These are phyloP conservation scores for Ctenicera cuprea DNA, from an alignment of 2,888 invertebrate species.

Conservation along the genomic window DNA sequence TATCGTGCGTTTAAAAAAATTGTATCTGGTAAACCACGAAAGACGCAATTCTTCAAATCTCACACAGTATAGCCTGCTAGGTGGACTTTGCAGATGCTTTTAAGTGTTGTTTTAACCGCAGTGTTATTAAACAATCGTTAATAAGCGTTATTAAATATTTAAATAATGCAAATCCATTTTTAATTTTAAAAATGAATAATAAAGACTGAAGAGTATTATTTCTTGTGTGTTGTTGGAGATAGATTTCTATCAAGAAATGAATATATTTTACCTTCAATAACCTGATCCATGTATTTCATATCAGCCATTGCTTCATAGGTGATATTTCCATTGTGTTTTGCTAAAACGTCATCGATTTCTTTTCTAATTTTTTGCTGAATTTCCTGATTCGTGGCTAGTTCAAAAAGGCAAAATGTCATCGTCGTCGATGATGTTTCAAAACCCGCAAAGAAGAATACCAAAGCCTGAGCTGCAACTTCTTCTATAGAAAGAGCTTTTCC, in stretches of 20 bases:
- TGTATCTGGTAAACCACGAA: too few relatives aligned
- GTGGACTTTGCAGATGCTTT: too few relatives aligned
- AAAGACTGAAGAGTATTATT: too few relatives aligned
- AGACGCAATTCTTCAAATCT: too few relatives aligned
- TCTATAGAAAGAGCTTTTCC: constrained; percentile 48
- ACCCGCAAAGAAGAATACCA: constrained; percentile 65
- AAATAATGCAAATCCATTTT: background rate
- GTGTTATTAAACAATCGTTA: too few relatives aligned
- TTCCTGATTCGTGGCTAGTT: constrained; percentile 72
- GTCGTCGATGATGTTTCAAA: constrained; percentile 69
- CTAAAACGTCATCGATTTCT: constrained; percentile 70
- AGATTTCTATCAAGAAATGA: background rate
- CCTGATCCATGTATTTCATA: constrained; percentile 73
- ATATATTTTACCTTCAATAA: constrained; percentile 65
- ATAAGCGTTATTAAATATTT: too few relatives aligned
- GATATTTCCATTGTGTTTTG: constrained; percentile 68
- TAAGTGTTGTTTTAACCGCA: too few relatives aligned
- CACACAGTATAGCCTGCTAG: too few relatives aligned
- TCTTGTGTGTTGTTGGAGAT: too few relatives aligned
- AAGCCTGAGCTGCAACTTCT: constrained; percentile 60
- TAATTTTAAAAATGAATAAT: too few relatives aligned
- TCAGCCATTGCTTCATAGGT: constrained; percentile 73
- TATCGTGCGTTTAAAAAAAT: too few relatives aligned
- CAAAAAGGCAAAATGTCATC: constrained; percentile 73
- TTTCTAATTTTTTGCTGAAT: constrained; percentile 70